phyloP scores from a whole-genome alignment of 2,888 invertebrate species.

The Oligia fasciuncula region DNA sequence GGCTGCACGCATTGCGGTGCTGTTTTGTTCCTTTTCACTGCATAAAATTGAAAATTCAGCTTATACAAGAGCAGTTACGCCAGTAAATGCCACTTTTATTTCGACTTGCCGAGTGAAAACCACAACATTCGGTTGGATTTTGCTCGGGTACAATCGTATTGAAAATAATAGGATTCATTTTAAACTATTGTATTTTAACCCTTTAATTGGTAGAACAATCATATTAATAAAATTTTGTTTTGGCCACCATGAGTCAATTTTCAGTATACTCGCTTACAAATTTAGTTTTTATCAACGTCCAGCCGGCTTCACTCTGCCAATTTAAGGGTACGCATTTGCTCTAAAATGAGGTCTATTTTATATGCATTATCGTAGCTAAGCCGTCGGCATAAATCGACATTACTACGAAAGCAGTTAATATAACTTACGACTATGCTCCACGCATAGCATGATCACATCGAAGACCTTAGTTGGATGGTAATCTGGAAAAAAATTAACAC shows the following conservation, averaged over 20 bases:
- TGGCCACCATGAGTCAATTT: too few relatives aligned
- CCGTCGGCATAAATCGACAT: slow-evolving; percentile 3
- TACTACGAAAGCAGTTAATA: slow-evolving; percentile 2
- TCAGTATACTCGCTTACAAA: too few relatives aligned
- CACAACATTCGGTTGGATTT: slow-evolving; percentile 40
- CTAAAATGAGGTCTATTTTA: neutral
- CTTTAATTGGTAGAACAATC: too few relatives aligned
- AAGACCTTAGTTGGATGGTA: neutral
- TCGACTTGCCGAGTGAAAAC: slow-evolving; percentile 39
- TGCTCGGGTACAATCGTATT: slow-evolving; percentile 29
- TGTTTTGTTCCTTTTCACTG: slow-evolving; percentile 65
- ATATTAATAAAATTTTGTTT: too few relatives aligned
- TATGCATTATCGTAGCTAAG: slow-evolving; percentile 2
- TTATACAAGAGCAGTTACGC: slow-evolving; percentile 57
- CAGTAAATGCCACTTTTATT: slow-evolving; percentile 62
- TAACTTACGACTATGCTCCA: neutral
- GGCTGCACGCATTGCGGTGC: slow-evolving; percentile 65
- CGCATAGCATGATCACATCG: neutral
- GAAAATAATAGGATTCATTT: too few relatives aligned
- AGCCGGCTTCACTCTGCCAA: too few relatives aligned
- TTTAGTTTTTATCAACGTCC: too few relatives aligned
- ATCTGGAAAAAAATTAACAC: neutral
- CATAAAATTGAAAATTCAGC: slow-evolving; percentile 68
- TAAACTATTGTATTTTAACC: too few relatives aligned
- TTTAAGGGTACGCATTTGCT: slow-evolving; percentile 6